Base-by-base conservation (phyloP, 2,113 vertebrate genomes). In the Promerops cafer region DNA sequence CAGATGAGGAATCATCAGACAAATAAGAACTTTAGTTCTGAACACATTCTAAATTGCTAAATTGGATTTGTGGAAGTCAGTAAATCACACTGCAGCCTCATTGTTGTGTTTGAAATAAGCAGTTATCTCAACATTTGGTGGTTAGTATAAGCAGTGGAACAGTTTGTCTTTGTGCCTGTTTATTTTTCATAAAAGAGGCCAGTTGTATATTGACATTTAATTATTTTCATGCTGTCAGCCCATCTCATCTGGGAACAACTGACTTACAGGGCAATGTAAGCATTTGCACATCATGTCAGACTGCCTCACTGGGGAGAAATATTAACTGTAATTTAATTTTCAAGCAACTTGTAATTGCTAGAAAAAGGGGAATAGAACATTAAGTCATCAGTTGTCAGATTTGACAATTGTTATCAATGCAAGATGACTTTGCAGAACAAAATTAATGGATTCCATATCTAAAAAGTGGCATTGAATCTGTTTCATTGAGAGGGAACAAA, bases 11-110 rank as follows among this genome's bases (percentile, higher is more conserved):
- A 42, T 65, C 97, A 28, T 79, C 90, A 19, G 93, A 96, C 52
- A 96, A 98, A 92, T 98, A 60, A 97, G 82, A 82, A 65, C 64
- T 94, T 76, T 22, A 60, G 16, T 69, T 72, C 52, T 64, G 42
- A 74, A 61, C 23, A 4, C 30, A 33, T 78, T 74, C 78, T 80
- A 53, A 69, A 80, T 57, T 71, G 64, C 47, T 49, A 44, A 83
- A 61, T 49, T 87, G 64, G 33, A 6, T 50, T 85, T 80, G 37
- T 87, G 35, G 44, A 79, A 61, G 44, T 45, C 72, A 77, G 68
- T 69, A 37, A 49, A 39, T 40, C 4, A 18, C 76, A 28, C 56
- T 40, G 89, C 65, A 74, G 79, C 76, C 64, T 94, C 66, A 45
- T 40, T 87, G 63, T 66, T 92, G 39, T 94, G 70, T 93, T 90